Evolutionary conservation across 1,140 invertebrate genomes (phyloP), one percentile per base, ranked within the genome.

Genomic region (Drosophila eugracilis): DNA sequence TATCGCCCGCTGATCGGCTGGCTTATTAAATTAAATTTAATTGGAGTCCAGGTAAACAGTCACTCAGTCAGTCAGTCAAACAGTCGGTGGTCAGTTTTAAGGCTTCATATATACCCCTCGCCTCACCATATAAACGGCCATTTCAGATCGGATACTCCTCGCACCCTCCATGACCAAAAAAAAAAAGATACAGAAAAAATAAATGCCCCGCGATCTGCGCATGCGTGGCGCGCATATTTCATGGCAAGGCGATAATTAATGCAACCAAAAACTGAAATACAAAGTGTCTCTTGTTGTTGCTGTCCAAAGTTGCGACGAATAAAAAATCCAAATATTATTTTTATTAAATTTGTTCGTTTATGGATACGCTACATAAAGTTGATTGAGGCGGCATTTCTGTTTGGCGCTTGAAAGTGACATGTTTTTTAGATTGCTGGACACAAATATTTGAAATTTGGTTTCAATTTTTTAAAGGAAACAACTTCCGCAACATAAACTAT

Each of bases 161-260:
- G 14, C 28, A 14, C 44, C 45, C 22, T 41, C 15, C 22, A 30
- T 32, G 30, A 4, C 70, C 55, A 60, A 63, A 63, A 36, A 26
- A 32, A 1, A 12, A 32, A 32, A 4, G n/a, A n/a, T n/a, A n/a
- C n/a, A n/a, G n/a, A n/a, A 34, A 62, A 32, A 58, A 62, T 5
- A 58, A 22, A 62, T 36, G 62, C 19, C 34, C 44, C 6, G 14
- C 47, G 76, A 62, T 84, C 77, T 88, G 78, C 44, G 83, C 83
- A 83, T 88, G 83, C 78, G 70, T 86, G 83, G 78, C 75, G 75
- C 83, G 78, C 84, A 88, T 88, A 88, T 88, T 88, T 88, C 83
- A 88, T 88, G 83, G 83, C 83, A 76, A 83, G 83, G 83, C 84
- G 83, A 88, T 88, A 88, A 88, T 88, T 88, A 88, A 88, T 88